Evolutionary conservation across 1,140 invertebrate species (phyloP), one percentile per base, ranked within the genome.

Genomic region (Sycophila sp.): DNA sequence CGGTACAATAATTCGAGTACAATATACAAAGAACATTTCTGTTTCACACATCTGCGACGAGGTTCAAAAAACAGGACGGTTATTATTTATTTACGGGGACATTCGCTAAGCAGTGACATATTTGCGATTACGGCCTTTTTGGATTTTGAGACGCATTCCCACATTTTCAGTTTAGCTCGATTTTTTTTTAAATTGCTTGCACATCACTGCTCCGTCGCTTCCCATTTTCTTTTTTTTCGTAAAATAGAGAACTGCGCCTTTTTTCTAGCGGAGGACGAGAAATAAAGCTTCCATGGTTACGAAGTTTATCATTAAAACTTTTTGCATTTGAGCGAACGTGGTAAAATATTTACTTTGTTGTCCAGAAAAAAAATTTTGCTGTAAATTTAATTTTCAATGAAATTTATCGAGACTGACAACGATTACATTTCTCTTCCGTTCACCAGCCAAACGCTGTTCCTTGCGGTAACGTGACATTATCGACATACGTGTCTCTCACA

Each of bases 11-110:
- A 51, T 26, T 64, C 24, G 4, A 34, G 51, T 26, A 67, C 4
- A 45, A 10, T 53, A 65, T 67, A 58, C 19, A 47, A 45, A 45
- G 51, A 56, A 34, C 24, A 28, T 56, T 66, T 66, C 34, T 8
- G 28, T 53, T n/a, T n/a, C n/a, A n/a, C n/a, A 65, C 26, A 53
- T 24, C n/a, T 34, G 34, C 34, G 11, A 58, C 34, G 42, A 67
- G 28, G 30, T 45, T 58, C 3, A 30, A 45, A 42, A 67, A 67
- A 42, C 28, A 45, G 53, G 49, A 67, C 64, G 40, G 64, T 58
- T 67, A 36, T 49, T 63, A 49, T 47, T n/a, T n/a, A n/a, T 4
- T 42, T 42, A 47, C 17, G 40, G 24, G 40, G n/a, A 45, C 40
- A 40, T 28, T 67, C 17, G 47, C 42, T 22, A 58, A 58, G 51